Percentiles rank a stretch among this genome's conserved stretches.
Conservation (phyloP, 2,888 invertebrate species). For the Mantis religiosa region DNA sequence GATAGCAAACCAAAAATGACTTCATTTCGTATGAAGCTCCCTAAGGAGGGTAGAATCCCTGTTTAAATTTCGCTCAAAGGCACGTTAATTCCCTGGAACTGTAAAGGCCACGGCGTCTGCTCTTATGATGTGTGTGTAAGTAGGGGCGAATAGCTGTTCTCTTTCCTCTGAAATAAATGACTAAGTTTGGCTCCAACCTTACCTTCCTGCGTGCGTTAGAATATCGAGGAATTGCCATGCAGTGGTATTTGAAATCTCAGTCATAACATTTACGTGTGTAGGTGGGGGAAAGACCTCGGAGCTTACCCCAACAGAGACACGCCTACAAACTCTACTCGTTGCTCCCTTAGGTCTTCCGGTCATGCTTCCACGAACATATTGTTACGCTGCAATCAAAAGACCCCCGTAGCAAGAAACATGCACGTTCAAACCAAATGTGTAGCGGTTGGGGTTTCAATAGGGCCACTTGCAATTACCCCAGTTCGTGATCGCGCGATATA, state of each 20-base stretch:
- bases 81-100: not conserved
- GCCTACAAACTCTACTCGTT: too few species aligned
- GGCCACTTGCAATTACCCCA: not conserved
- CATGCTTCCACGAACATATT: not conserved
- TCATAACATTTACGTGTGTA: not conserved
- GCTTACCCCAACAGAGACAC: too few species aligned
- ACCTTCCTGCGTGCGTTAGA: not conserved
- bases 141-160: not conserved
- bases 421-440: not conserved
- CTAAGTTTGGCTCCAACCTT: too few species aligned
- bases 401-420: not conserved
- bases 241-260: not conserved
- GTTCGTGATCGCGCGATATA: not conserved
- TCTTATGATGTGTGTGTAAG: not conserved
- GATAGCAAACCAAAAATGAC: too few species aligned
- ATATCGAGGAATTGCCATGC: not conserved
- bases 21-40: not conserved
- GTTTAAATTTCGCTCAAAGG: not conserved
- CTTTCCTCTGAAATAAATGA: not conserved
- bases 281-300: not conserved
- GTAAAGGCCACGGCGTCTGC: not conserved
- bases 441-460: not conserved
- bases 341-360: not conserved
- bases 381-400: not conserved
- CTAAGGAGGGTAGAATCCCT: not conserved